Evolutionary conservation across 1,140 invertebrate genomes (phyloP).

Genomic region (Drosophila navojoa): DNA sequence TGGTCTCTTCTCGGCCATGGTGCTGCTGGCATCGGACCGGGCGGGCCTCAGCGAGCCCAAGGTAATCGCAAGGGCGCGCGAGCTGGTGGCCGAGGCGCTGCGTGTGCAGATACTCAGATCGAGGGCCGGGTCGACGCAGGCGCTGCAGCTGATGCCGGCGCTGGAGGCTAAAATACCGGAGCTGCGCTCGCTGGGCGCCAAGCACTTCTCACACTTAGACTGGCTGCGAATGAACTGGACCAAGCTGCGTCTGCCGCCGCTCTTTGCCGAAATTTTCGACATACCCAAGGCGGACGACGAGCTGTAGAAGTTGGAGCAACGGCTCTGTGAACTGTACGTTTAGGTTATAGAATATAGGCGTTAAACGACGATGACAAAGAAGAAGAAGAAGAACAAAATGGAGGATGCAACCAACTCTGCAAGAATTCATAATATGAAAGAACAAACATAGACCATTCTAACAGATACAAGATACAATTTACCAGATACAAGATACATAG

Average conservation of each 20-base stretch:
- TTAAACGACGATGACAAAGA: constrained; percentile 34
- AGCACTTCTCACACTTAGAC: constrained; percentile 93
- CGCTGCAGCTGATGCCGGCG: constrained; percentile 87
- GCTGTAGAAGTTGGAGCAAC: constrained; percentile 51
- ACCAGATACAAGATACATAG: constrained; percentile 27
- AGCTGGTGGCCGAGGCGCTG: constrained; percentile 92
- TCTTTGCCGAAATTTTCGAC: constrained; percentile 99
- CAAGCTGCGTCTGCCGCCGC: constrained; percentile 92
- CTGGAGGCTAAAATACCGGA: constrained; percentile 91
- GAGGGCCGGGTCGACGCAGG: constrained; percentile 75
- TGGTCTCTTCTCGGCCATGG: constrained; percentile 94
- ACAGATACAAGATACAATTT: constrained; percentile 9
- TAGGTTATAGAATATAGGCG: constrained; percentile 56
- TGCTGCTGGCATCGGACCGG: constrained; percentile 92
- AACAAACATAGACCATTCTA: constrained; percentile 22
- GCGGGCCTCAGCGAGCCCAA: constrained; percentile 92
- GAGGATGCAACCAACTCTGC: not conserved
- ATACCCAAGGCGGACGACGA: constrained; percentile 95
- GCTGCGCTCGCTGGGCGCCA: constrained; percentile 91
- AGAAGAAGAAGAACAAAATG: constrained; percentile 9
- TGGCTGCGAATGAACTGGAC: constrained; percentile 96
- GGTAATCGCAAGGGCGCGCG: constrained; percentile 92
- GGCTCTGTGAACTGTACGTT: constrained; percentile 53
- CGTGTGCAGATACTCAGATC: constrained; percentile 82
- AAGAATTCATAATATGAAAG: constrained; percentile 42